These are phyloP conservation scores for Lates japonicus DNA, from an alignment of 2,797 vertebrate genomes.

Conservation along the genomic window DNA sequence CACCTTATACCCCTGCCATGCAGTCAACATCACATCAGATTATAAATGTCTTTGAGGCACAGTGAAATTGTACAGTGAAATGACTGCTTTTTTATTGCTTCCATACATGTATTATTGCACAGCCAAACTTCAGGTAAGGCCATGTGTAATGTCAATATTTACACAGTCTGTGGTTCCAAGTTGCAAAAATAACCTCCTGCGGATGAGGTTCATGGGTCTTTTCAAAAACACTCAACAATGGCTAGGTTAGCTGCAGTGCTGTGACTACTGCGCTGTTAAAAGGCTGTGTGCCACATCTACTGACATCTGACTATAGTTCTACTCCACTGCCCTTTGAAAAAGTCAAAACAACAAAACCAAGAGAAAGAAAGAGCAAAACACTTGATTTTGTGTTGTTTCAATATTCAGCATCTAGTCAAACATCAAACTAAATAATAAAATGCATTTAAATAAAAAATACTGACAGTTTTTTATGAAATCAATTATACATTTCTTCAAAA, in stretches of 20 bases:
- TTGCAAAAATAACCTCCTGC: not conserved
- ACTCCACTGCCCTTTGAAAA: conserved; percentile 11
- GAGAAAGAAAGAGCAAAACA: not conserved
- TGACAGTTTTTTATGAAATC: not conserved
- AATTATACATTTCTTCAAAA: not conserved
- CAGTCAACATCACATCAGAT: conserved; percentile 8
- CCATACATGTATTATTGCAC: not conserved
- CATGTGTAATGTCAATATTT: conserved; percentile 6
- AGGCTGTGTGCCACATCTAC: not conserved
- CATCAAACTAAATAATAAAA: conserved; percentile 24
- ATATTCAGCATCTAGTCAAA: conserved; percentile 8
- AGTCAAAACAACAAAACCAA: conserved; percentile 11
- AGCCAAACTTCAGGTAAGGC: not conserved
- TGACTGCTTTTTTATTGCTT: not conserved
- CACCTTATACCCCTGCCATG: not conserved
- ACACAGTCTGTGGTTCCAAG: not conserved
- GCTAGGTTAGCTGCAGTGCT: conserved; percentile 4
- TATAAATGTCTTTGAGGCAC: not conserved
- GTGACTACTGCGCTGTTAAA: not conserved
- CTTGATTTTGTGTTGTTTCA: not conserved
- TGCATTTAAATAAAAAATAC: conserved; percentile 1
- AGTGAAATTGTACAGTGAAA: not conserved
- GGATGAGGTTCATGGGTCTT: conserved; percentile 2
- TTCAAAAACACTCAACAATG: conserved; percentile 10
- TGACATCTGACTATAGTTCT: not conserved